Conservation (phyloP, 2,113 vertebrate genomes). For the Strix aluco region DNA sequence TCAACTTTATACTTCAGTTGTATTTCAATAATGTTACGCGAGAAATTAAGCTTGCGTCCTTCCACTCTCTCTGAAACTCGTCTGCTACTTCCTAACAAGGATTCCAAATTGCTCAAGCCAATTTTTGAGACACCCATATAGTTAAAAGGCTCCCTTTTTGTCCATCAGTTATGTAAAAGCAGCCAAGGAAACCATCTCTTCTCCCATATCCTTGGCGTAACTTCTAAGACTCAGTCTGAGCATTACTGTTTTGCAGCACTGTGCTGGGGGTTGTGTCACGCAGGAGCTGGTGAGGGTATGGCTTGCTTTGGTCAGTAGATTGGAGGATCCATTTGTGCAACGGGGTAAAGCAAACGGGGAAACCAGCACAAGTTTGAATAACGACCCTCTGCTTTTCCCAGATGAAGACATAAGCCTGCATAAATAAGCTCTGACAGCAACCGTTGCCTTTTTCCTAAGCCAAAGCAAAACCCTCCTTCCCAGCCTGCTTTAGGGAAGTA, state of each 20-base stretch:
- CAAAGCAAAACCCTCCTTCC: neutral
- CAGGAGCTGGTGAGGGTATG: neutral
- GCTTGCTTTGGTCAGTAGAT: neutral
- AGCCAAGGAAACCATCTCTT: neutral
- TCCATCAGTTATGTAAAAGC: neutral
- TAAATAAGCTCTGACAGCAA: neutral
- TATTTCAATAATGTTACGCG: neutral
- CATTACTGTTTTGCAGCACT: rapidly evolving
- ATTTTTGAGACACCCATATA: neutral
- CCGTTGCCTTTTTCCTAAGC: neutral
- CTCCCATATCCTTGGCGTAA: neutral
- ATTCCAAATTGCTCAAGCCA: neutral
- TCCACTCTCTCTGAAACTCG: neutral
- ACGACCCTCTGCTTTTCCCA: neutral
- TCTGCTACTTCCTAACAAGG: neutral
- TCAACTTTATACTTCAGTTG: neutral
- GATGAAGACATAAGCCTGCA: neutral
- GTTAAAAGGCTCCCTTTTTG: neutral
- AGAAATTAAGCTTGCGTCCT: neutral
- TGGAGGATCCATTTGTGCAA: neutral
- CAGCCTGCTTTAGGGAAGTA: neutral
- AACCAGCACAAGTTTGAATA: neutral
- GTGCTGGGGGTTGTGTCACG: neutral
- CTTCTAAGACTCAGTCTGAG: neutral
- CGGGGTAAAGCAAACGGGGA: neutral